Base-by-base conservation (phyloP, 2,113 vertebrate genomes). In the Neogale vison region DNA sequence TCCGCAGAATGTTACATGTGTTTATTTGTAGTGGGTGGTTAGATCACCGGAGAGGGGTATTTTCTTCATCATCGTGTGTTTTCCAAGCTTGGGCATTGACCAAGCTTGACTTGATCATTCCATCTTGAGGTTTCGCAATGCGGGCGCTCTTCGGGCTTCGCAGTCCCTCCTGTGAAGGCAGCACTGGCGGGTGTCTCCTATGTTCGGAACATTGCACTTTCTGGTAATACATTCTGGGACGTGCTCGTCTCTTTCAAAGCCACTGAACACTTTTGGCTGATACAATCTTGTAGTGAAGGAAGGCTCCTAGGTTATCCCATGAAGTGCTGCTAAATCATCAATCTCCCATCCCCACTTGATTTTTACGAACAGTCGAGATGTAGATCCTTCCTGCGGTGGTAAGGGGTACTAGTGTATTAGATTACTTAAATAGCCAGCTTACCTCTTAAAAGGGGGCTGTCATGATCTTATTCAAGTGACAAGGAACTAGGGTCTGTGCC, bases 221-320 rank as follows among this genome's bases (percentile, higher is more conserved):
- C 26, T 11, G 10, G 26, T 83, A 42, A 61, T 34, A 72, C 50
- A 34, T 0, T 84, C 71, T 50, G 45, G 5, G 34, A 72, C 11
- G n/a, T 26, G 74, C 76, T 87, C 36, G 23, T 91, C 85, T 63
- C 76, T 77, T 59, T 74, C 93, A 94, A 88, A 91, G 67, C 34
- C 71, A 79, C 91, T 82, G 83, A 86, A 90, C 74, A 61, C 91
- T 52, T 97, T 71, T 4, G 36, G 79, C 59, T 96, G 80, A 42
- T 36, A 61, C 84, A 96, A 69, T 84, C 89, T 84, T 81, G 6
- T 36, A 39, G 76, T 80, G 90, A 92, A 83, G n/a, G 42, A 36
- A 91, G 91, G 69, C 57, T 86, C 71, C 67, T 26, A 47, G 76
- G 61, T 12, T 61, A 61, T 24, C 24, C 59, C 24, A 61, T 26